These are phyloP conservation scores for Chaetodon trifascialis DNA, from an alignment of 2,113 vertebrate species.

Conservation along the genomic window DNA sequence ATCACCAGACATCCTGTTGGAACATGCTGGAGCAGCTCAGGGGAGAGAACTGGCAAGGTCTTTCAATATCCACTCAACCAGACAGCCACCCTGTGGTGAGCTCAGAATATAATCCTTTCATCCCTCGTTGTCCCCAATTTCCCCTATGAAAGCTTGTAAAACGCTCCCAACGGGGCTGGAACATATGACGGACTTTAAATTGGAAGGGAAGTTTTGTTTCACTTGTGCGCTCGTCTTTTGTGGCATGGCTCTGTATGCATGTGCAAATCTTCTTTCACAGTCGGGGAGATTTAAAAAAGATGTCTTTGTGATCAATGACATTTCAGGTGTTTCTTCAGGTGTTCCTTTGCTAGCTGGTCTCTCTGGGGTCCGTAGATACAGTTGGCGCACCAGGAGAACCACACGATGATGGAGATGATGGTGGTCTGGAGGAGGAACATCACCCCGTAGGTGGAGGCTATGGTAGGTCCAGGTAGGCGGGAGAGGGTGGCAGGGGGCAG, in stretches of 20 bases:
- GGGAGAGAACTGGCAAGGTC: constrained; percentile 16
- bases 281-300: neutral
- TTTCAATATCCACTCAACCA: constrained; percentile 41
- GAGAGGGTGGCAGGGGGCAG: constrained; percentile 53
- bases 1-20: constrained; percentile 44
- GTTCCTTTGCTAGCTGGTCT: constrained; percentile 60
- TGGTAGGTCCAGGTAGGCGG: constrained; percentile 71
- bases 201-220: neutral
- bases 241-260: constrained; percentile 29
- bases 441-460: constrained; percentile 82
- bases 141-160: constrained; percentile 15
- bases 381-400: constrained; percentile 81
- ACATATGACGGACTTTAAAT: constrained; percentile 5
- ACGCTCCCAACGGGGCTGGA: neutral
- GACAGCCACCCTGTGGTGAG: constrained; percentile 43
- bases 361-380: constrained; percentile 69
- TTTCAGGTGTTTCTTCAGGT: constrained; percentile 47
- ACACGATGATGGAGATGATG: constrained; percentile 81
- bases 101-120: constrained; percentile 46
- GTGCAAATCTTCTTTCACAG: constrained; percentile 39
- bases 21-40: constrained; percentile 49
- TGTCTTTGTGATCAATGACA: constrained; percentile 22
- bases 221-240: constrained; percentile 29
- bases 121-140: constrained; percentile 34
- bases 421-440: constrained; percentile 84